Conservation (phyloP, 2,888 invertebrate species). For the Drosophila niveifrons region DNA sequence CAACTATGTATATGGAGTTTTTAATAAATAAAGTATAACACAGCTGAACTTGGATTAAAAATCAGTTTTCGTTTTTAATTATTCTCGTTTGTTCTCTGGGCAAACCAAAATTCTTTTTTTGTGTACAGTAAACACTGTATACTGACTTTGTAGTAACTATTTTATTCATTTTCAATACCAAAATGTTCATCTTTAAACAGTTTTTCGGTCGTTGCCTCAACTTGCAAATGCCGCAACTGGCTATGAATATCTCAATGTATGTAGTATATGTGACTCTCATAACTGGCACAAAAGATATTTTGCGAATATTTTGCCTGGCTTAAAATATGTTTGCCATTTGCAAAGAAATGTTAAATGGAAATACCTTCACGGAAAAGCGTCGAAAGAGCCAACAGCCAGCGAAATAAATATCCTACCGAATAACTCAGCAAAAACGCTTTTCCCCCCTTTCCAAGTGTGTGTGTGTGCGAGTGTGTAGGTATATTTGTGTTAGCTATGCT, state of each 20-base stretch:
- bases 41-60: background rate
- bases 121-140: too few species aligned
- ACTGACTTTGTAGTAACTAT: too few species aligned
- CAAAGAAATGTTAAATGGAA: conserved; percentile 59
- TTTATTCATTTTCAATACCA: background rate
- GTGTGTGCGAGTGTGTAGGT: background rate
- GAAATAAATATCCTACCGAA: conserved; percentile 53
- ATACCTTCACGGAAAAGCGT: conserved; percentile 41
- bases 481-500: conserved; percentile 11
- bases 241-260: background rate
- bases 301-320: conserved; percentile 41
- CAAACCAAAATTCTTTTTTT: too few species aligned
- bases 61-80: background rate
- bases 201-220: background rate
- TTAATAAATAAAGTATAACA: background rate
- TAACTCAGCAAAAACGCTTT: conserved; percentile 44
- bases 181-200: background rate
- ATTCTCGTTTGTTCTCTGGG: background rate
- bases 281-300: conserved; percentile 52
- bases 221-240: background rate
- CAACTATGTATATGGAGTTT: background rate
- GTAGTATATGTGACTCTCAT: conserved; percentile 20
- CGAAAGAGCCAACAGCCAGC: conserved; percentile 38
- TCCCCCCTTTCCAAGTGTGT: background rate
- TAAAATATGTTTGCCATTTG: conserved; percentile 58